Conservation (phyloP, 2,797 vertebrate species). For the Pseudochaenichthys georgianus region DNA sequence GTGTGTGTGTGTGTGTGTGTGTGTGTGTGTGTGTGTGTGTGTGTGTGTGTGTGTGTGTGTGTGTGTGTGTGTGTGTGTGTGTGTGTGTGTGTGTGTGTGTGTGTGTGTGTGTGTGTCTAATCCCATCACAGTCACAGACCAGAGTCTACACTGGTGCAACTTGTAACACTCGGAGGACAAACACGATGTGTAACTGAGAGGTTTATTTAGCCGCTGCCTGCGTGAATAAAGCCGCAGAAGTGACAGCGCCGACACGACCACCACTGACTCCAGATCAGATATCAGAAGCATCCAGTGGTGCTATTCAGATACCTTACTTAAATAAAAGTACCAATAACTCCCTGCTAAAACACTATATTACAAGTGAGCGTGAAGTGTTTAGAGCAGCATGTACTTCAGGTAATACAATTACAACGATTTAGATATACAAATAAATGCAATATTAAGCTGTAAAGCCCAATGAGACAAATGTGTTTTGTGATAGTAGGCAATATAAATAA, state of each 20-base stretch:
- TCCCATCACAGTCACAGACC: conserved; percentile 31
- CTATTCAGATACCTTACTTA: neutral
- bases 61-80: neutral
- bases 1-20: no score
- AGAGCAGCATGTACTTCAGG: neutral
- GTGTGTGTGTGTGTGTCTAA: conserved; percentile 12
- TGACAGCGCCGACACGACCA: conserved; percentile 21
- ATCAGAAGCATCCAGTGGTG: no score
- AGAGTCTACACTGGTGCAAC: conserved; percentile 33
- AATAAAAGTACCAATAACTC: neutral
- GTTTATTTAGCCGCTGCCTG: conserved; percentile 40
- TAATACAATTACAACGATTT: no score
- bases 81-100: conserved; percentile 8
- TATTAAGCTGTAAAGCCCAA: neutral
- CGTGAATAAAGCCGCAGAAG: conserved; percentile 31
- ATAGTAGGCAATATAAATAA: neutral
- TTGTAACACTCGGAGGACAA: conserved; percentile 35
- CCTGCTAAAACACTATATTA: neutral
- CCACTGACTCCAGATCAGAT: conserved; percentile 37
- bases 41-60: no score
- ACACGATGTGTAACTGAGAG: conserved; percentile 33
- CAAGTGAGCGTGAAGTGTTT: neutral
- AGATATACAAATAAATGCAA: neutral
- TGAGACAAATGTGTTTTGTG: neutral
- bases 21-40: no score